Base-by-base conservation (phyloP, 2,797 vertebrate genomes). In the Sarcoramphus papa region DNA sequence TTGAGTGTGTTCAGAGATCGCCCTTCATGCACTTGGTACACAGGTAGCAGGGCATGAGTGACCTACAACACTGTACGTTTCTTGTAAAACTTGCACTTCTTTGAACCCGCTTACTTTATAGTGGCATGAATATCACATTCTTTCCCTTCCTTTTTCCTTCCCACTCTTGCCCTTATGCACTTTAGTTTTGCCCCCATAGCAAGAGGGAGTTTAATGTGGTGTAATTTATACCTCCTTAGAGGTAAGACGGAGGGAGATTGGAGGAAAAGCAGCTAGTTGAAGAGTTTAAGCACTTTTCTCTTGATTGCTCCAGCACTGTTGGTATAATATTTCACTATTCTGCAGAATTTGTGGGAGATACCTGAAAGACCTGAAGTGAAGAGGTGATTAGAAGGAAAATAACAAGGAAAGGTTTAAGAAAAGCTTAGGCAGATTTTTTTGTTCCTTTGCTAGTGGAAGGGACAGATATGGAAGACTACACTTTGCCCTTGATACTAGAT, bases 101-200 rank as follows among this genome's bases (percentile, higher is more conserved):
- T 63, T 88, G 45, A 90, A 73, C 18, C 24, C 78, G 51, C 41
- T 74, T 47, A 17, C 40, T 63, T 85, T 54, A 59, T 10, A 85
- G 41, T 22, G 28, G 35, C 17, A 37, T 0, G 1, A 60, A 51
- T 82, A 74, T 45, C n/a, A 24, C 0, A 0, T 43, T 51, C 17
- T 74, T 60, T 69, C 51, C 20, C 9, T 69, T 64, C 21, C 24
- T 78, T 50, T 48, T n/a, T 37, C 35, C 43, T 79, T 85, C 56
- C 27, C 16, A 9, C 24, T 80, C 57, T 70, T 8, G 4, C 18
- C 16, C 24, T 95, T 28, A 24, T 16, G 45, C 14, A 30, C 14
- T 64, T 74, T 9, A 51, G 40, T 50, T 92, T 80, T 88, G 62
- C 16, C 21, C 20, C 41, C 22, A 23, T 20, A 78, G 50, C 60